Evolutionary conservation across 2,113 vertebrate genomes (phyloP).

Genomic region (Dipodomys ordii): DNA sequence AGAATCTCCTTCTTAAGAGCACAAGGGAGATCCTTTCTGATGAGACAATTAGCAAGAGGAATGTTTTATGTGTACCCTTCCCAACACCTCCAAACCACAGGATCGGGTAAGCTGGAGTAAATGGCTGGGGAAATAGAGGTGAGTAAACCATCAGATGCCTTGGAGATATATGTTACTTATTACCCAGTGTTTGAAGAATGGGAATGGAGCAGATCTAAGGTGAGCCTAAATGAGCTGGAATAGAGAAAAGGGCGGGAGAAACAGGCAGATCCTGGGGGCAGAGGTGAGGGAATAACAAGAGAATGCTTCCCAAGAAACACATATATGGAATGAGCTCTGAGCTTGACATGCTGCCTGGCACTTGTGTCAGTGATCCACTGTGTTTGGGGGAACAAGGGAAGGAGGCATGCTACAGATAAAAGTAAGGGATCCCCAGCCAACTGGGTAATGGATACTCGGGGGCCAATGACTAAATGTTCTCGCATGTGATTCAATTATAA

Average conservation of each 20-base stretch:
- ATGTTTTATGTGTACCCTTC: background rate
- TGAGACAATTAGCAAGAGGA: background rate
- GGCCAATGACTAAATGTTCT: background rate
- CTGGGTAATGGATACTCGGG: background rate
- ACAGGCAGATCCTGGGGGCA: background rate
- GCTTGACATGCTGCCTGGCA: background rate
- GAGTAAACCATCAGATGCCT: background rate
- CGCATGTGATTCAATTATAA: background rate
- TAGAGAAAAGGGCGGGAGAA: too few relatives aligned
- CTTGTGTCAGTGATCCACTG: background rate
- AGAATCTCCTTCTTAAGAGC: background rate
- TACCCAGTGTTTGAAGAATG: background rate
- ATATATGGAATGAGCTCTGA: background rate
- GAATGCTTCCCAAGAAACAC: conserved; percentile 32
- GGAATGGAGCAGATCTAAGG: background rate
- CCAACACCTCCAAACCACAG: background rate
- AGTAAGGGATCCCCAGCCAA: background rate
- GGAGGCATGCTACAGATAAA: background rate
- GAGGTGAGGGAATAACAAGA: background rate
- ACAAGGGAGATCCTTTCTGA: background rate
- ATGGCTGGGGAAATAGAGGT: background rate
- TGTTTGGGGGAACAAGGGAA: background rate
- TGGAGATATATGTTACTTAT: background rate
- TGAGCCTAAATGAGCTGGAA: background rate
- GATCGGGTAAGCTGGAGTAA: background rate